phyloP scores from a whole-genome alignment of 53 echinoderm and acorn worm genomes.

The Hippasteria phrygiana region DNA sequence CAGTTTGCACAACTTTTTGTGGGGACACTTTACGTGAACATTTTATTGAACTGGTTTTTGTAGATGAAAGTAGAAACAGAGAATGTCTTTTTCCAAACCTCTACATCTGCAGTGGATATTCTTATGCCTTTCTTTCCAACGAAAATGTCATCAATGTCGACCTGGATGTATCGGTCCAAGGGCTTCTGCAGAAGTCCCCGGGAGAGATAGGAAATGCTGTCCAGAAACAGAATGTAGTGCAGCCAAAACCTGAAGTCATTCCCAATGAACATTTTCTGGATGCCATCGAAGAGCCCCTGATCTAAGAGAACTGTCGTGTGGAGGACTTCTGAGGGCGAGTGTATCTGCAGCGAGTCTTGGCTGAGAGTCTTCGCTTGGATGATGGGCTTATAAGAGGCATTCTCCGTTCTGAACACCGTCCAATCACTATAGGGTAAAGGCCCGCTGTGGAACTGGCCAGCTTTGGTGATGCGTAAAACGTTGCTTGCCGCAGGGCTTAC shows the following conservation, averaged over 20 bases:
- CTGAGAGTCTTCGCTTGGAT: slow-evolving; percentile 80
- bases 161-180: slow-evolving; percentile 84
- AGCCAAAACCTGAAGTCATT: slow-evolving; percentile 78
- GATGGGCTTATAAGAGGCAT: slow-evolving; percentile 86
- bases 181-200: slow-evolving; percentile 59
- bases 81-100: slow-evolving; percentile 69
- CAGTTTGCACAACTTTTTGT: no score
- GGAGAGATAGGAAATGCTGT: slow-evolving; percentile 80
- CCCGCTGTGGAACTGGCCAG: slow-evolving; percentile 69
- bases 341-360: slow-evolving; percentile 66
- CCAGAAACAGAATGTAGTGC: slow-evolving; percentile 84
- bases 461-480: slow-evolving; percentile 78
- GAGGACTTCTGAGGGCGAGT: slow-evolving; percentile 54
- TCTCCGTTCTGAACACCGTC: slow-evolving; percentile 92
- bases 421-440: slow-evolving; percentile 82
- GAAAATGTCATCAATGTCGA: slow-evolving; percentile 97
- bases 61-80: no score
- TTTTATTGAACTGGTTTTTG: no score
- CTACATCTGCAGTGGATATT: slow-evolving; percentile 82
- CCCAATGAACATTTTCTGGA: slow-evolving; percentile 88
- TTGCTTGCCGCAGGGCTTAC: slow-evolving; percentile 71
- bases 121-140: slow-evolving; percentile 88
- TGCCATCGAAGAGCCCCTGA: slow-evolving; percentile 81
- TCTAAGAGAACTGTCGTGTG: slow-evolving; percentile 85
- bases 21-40: no score